These are phyloP conservation scores for Melinopterus prodromus DNA, from an alignment of 2,888 invertebrate species.

Conservation along the genomic window DNA sequence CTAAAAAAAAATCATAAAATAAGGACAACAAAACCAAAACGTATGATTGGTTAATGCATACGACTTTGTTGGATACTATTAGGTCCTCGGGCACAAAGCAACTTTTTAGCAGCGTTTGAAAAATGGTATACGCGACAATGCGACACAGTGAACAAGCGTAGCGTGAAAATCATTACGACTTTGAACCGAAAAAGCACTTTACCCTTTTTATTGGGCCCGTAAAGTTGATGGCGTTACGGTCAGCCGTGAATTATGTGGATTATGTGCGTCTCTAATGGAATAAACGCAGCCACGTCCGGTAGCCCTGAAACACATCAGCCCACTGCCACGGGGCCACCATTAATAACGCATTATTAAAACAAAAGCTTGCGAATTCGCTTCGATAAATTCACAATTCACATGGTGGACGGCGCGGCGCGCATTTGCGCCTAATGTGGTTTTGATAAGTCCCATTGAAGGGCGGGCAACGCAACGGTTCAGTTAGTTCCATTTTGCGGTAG, in stretches of 20 bases:
- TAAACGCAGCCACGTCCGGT: slow-evolving; percentile 17
- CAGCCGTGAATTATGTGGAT: slow-evolving; percentile 27
- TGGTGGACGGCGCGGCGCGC: slow-evolving; percentile 11
- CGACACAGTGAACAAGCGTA: neutral
- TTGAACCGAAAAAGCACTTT: slow-evolving; percentile 24
- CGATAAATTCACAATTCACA: slow-evolving; percentile 23
- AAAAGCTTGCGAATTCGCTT: slow-evolving; percentile 15
- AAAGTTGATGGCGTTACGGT: slow-evolving; percentile 21
- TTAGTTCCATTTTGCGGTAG: neutral
- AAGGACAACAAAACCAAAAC: too few relatives aligned
- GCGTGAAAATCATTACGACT: slow-evolving; percentile 22
- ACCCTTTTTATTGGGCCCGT: slow-evolving; percentile 18
- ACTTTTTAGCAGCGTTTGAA: neutral
- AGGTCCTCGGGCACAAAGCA: neutral
- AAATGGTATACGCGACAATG: neutral
- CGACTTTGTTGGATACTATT: too few relatives aligned
- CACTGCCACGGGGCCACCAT: slow-evolving; percentile 6
- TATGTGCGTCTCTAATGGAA: slow-evolving; percentile 25
- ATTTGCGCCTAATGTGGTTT: slow-evolving; percentile 17
- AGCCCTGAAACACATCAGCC: slow-evolving; percentile 21
- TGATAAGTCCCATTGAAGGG: slow-evolving; percentile 5
- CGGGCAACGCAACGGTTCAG: neutral
- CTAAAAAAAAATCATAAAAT: too few relatives aligned
- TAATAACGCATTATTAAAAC: slow-evolving; percentile 27
- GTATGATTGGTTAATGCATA: too few relatives aligned